Evolutionary conservation across 2,888 invertebrate genomes (phyloP), one percentile per base, ranked within the genome.

Genomic region (Prosopocoilus inquinatus): DNA sequence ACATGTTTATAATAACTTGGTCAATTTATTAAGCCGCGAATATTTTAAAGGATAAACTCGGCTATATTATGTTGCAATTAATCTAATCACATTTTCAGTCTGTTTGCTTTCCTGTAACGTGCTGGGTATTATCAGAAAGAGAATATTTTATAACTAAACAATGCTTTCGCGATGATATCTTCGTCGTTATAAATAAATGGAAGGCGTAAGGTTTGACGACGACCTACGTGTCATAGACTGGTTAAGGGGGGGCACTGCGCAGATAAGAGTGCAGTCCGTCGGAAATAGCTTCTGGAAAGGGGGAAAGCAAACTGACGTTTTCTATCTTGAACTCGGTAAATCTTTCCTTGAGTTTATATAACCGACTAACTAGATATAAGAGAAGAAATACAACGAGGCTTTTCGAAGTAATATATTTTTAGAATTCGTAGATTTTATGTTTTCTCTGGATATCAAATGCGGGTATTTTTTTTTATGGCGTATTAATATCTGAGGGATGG

Each of bases 301-400:
- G 61, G 54, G 59, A 65, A 68, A 68, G 68, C 68, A 68, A 67
- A 68, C 70, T 68, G 68, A 68, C 70, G 62, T 70, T 69, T 66
- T 66, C 63, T 71, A 73, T 70, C 71, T 70, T 61, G 59, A 66
- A 67, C 69, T 67, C 68, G 62, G 68, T 72, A 72, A 73, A 73
- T 73, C 73, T 73, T 66, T 50, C 39, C 33, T 45, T 57, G 62
- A 64, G 64, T 65, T 63, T 64, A 64, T 65, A 62, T 60, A 50
- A 57, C 61, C 47, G 16, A 41, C 41, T 3, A 41, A 41, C 41
- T 41, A 41, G 41, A 41, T 41, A 41, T 41, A 41, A 41, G 16
- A 41, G 15, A 41, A 41, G 41, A 28, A 28, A 28, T 28, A 28
- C 20, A 28, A 28, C 20, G 20, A 5, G 20, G 20, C 5, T 28